Evolutionary conservation across 1,140 invertebrate genomes (phyloP).

Genomic region (Aplysia californica): DNA sequence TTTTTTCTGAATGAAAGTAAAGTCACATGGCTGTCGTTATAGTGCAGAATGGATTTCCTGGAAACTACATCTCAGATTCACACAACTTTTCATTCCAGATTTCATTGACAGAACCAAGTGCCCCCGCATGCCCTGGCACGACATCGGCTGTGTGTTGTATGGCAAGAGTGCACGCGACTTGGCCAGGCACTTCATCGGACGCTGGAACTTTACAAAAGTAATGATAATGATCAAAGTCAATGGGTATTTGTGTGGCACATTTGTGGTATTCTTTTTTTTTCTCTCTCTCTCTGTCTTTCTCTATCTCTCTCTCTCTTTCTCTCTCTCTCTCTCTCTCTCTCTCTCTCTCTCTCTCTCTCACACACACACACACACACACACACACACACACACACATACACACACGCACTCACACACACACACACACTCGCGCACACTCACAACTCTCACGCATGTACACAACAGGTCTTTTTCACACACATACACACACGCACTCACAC

Average conservation of each 20-base stretch:
- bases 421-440: too few relatives aligned
- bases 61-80: too few relatives aligned
- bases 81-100: slow-evolving; percentile 75
- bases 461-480: too few relatives aligned
- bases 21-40: too few relatives aligned
- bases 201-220: slow-evolving; percentile 98
- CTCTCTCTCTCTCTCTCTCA: neutral
- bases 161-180: slow-evolving; percentile 90
- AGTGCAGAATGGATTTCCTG: too few relatives aligned
- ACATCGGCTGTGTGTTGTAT: slow-evolving; percentile 88
- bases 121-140: slow-evolving; percentile 98
- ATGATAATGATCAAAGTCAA: too few relatives aligned
- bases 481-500: too few relatives aligned
- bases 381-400: too few relatives aligned
- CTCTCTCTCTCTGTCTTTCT: neutral
- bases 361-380: neutral
- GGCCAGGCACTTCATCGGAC: slow-evolving; percentile 95
- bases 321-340: neutral
- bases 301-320: neutral
- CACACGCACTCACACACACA: too few relatives aligned
- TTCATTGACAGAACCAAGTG: slow-evolving; percentile 86
- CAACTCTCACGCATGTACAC: too few relatives aligned
- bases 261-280: neutral
- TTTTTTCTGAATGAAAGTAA: too few relatives aligned
- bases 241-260: too few relatives aligned